Evolutionary conservation across 2,113 vertebrate genomes (phyloP).

Genomic region (Rattus rattus): DNA sequence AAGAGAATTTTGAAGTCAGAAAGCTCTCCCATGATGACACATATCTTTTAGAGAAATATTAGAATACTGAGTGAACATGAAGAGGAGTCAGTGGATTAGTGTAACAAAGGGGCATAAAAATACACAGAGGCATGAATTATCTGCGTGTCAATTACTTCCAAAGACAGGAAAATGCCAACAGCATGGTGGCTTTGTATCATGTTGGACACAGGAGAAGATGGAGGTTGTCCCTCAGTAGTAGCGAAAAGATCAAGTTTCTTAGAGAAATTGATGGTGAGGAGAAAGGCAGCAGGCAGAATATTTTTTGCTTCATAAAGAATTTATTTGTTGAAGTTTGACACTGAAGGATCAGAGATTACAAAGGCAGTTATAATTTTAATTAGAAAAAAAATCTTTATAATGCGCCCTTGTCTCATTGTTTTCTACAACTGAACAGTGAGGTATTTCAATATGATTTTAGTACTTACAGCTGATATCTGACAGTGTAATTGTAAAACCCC

Average conservation of each 20-base stretch:
- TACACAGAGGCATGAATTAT: not conserved
- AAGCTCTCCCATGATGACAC: not conserved
- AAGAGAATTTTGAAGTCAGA: not conserved
- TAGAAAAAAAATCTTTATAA: not conserved
- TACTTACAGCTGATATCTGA: constrained; percentile 6
- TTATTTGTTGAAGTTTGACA: not conserved
- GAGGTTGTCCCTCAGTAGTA: not conserved
- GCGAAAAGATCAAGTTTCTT: not conserved
- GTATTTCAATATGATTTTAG: not conserved
- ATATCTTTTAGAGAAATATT: not conserved
- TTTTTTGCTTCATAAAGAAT: not conserved
- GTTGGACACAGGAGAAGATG: not conserved
- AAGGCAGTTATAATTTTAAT: not conserved
- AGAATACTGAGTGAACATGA: not conserved
- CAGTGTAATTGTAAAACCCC: not conserved
- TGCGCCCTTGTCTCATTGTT: not conserved
- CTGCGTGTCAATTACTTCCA: not conserved
- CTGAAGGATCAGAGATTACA: not conserved
- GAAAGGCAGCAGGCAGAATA: too few species aligned
- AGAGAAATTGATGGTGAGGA: not conserved
- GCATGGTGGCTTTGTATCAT: not conserved
- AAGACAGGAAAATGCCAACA: not conserved
- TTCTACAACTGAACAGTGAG: not conserved
- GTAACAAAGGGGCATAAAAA: not conserved
- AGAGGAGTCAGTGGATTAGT: not conserved